Percentiles rank a stretch among this genome's conserved stretches.
Conservation (phyloP, 2,888 invertebrate species). For the Synergus umbraculus region DNA sequence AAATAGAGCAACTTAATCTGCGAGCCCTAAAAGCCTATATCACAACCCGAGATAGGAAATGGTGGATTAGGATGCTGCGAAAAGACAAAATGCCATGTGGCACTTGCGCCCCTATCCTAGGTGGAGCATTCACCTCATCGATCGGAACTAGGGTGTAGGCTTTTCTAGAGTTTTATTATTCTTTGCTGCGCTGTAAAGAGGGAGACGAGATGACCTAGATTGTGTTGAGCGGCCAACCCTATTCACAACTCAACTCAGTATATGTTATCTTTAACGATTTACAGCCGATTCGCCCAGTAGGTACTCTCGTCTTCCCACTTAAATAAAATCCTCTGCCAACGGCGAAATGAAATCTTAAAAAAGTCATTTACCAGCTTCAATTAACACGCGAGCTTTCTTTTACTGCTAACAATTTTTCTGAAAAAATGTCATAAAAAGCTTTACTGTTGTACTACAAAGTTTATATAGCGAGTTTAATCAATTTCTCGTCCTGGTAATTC, state of each 20-base stretch:
- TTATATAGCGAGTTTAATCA: background rate
- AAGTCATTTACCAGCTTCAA: background rate
- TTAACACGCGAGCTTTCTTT: background rate
- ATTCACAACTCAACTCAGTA: slow-evolving; percentile 33
- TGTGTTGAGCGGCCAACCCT: slow-evolving; percentile 57
- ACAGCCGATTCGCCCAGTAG: slow-evolving; percentile 35
- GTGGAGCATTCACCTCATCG: slow-evolving; percentile 61
- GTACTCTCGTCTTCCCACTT: background rate
- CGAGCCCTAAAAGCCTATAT: background rate
- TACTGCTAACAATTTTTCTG: background rate
- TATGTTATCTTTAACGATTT: slow-evolving; percentile 32
- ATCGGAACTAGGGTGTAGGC: slow-evolving; percentile 49
- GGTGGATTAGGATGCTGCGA: slow-evolving; percentile 32
- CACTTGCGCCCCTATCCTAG: slow-evolving; percentile 49
- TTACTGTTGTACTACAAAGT: background rate
- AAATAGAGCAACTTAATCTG: background rate
- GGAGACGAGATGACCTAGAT: slow-evolving; percentile 58
- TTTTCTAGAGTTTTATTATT: slow-evolving; percentile 47
- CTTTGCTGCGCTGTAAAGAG: slow-evolving; percentile 48
- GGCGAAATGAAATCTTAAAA: background rate
- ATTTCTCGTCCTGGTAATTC: background rate
- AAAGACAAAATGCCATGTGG: slow-evolving; percentile 50
- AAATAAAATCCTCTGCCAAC: background rate
- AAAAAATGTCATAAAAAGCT: background rate
- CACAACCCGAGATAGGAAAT: slow-evolving; percentile 25